Evolutionary conservation across 1,140 invertebrate species (phyloP).

Genomic region (Yoshiicerus persimilis): DNA sequence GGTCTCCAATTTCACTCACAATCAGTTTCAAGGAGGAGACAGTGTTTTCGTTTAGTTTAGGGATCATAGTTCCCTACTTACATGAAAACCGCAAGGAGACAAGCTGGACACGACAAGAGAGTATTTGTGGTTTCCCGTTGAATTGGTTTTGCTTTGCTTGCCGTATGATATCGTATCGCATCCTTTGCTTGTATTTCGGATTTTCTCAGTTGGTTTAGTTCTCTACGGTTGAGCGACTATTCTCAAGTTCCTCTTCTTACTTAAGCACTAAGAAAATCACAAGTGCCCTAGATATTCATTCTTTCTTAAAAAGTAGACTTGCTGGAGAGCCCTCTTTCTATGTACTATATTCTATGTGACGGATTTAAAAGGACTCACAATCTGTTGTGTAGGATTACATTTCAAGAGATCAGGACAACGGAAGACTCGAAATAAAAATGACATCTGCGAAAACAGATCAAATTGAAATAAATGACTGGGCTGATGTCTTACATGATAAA

Average conservation of each 20-base stretch:
- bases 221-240: background rate
- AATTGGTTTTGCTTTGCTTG: background rate
- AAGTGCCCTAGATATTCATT: background rate
- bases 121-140: slow-evolving; percentile 2
- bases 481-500: too few species aligned
- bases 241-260: background rate
- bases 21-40: background rate
- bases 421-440: background rate
- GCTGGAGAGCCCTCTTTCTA: background rate
- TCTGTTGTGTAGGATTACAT: background rate
- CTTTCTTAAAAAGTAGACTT: background rate
- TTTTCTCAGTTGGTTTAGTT: background rate
- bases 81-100: background rate
- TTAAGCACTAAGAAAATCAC: background rate
- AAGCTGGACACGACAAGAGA: background rate
- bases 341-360: background rate
- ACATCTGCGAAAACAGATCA: too few species aligned
- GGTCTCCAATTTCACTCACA: background rate
- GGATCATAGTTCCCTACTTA: background rate
- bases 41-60: background rate
- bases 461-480: too few species aligned
- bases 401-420: background rate
- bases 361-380: background rate
- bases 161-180: background rate
- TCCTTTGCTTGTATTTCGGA: background rate